These are phyloP conservation scores for Nematostella vectensis DNA, from an alignment of 92 coral and sea anemone species.

Conservation along the genomic window DNA sequence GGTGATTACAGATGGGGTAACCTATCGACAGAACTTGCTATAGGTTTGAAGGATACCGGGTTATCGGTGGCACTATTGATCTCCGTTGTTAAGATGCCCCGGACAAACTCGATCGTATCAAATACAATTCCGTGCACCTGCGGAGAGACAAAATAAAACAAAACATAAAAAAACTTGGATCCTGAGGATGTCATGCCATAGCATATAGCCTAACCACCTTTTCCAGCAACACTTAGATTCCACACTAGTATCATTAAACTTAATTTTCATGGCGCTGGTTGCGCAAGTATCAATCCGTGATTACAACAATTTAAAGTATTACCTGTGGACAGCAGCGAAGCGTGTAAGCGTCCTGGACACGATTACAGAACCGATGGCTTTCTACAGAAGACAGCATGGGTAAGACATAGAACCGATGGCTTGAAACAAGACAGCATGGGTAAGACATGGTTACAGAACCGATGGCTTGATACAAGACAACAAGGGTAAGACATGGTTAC, in stretches of 20 bases:
- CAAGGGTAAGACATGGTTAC: no score
- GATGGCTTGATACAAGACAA: neutral
- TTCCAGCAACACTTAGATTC: no score
- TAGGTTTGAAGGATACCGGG: conserved; percentile 96
- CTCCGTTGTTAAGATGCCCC: conserved; percentile 81
- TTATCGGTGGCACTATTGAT: conserved; percentile 99
- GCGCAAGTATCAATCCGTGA: no score
- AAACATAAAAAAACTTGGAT: neutral
- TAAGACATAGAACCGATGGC: neutral
- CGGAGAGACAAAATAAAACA: neutral
- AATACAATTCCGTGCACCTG: conserved; percentile 90
- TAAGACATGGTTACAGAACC: no score
- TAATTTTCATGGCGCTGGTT: no score
- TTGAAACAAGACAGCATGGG: no score
- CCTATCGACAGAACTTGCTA: no score
- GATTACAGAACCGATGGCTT: conserved; percentile 79
- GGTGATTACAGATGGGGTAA: no score
- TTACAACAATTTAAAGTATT: no score
- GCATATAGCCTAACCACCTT: no score
- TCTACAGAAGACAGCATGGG: conserved; percentile 24
- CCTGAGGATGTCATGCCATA: no score
- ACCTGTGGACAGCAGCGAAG: conserved; percentile 98
- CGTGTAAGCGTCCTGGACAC: conserved; percentile 94
- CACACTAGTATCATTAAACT: no score
- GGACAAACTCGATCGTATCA: conserved; percentile 89